A percentile compares a stretch with the other conserved stretches of the same genome.
phyloP scores from a whole-genome alignment of 2,888 invertebrate species.

The Ochropacha duplaris region DNA sequence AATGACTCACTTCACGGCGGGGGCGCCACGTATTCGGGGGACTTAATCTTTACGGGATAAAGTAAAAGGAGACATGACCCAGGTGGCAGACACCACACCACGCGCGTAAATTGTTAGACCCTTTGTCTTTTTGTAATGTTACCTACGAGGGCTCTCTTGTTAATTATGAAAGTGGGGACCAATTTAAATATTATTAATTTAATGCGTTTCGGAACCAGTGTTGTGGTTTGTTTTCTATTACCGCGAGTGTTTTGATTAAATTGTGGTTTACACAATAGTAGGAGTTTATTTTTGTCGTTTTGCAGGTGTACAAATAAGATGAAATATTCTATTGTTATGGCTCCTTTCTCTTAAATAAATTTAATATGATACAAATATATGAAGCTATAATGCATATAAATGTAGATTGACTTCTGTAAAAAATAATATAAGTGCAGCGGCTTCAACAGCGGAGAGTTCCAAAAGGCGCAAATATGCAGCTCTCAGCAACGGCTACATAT shows the following conservation, averaged over 20 bases:
- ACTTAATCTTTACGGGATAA: slow-evolving; percentile 81
- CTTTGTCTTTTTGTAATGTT: slow-evolving; percentile 68
- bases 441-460: too few relatives aligned
- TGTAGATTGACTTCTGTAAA: neutral
- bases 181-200: slow-evolving; percentile 56
- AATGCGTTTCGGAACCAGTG: slow-evolving; percentile 27
- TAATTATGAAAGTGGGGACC: slow-evolving; percentile 67
- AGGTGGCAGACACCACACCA: slow-evolving; percentile 69
- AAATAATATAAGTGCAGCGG: too few relatives aligned
- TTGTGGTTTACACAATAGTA: slow-evolving; percentile 8
- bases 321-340: neutral
- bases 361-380: neutral
- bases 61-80: slow-evolving; percentile 82
- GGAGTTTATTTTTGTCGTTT: neutral
- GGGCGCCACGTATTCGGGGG: slow-evolving; percentile 69
- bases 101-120: slow-evolving; percentile 66
- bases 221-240: slow-evolving; percentile 9
- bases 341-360: neutral
- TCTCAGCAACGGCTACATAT: too few relatives aligned
- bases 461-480: too few relatives aligned
- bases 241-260: slow-evolving; percentile 7
- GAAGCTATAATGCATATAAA: too few relatives aligned
- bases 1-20: slow-evolving; percentile 80
- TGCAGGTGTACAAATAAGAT: neutral
- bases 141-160: slow-evolving; percentile 50